A percentile compares a stretch with the other conserved stretches of the same genome.
Conservation (phyloP, 2,888 invertebrate genomes). For the Eupelmus urozonus region DNA sequence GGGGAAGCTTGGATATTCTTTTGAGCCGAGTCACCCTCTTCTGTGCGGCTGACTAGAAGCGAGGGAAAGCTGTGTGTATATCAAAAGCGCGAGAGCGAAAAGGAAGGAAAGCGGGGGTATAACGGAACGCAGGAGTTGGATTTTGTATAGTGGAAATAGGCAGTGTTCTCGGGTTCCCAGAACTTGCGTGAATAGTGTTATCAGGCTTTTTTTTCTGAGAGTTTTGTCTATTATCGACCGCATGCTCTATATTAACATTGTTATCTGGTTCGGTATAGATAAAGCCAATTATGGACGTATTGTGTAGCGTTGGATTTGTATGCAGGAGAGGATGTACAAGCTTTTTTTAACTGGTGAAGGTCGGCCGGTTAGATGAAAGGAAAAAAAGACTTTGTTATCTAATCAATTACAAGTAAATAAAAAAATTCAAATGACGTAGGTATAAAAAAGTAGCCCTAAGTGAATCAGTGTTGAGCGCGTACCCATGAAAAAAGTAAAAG, state of each 20-base stretch:
- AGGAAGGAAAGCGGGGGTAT: slow-evolving; percentile 4
- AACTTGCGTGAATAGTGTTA: not conserved
- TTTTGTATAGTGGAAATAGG: slow-evolving; percentile 36
- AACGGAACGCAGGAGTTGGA: slow-evolving; percentile 40
- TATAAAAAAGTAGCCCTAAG: not conserved
- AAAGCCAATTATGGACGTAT: not conserved
- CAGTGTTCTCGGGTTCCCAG: not conserved
- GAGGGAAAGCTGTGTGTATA: slow-evolving; percentile 37
- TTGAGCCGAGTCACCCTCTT: slow-evolving; percentile 46
- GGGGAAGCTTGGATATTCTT: too few relatives aligned
- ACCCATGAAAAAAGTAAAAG: not conserved
- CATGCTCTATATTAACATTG: not conserved
- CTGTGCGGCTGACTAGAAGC: slow-evolving; percentile 47
- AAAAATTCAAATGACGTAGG: not conserved
- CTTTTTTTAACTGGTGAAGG: too few relatives aligned
- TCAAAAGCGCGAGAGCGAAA: slow-evolving; percentile 47
- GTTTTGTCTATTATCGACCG: not conserved
- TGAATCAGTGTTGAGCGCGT: too few relatives aligned
- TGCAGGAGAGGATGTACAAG: not conserved
- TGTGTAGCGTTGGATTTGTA: not conserved
- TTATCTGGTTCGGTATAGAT: not conserved
- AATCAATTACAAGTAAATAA: not conserved
- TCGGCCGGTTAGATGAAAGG: too few relatives aligned
- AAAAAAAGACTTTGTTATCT: too few relatives aligned
- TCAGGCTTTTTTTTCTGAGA: not conserved